Conservation (phyloP, 2,113 vertebrate genomes). For the Trichechus manatus region DNA sequence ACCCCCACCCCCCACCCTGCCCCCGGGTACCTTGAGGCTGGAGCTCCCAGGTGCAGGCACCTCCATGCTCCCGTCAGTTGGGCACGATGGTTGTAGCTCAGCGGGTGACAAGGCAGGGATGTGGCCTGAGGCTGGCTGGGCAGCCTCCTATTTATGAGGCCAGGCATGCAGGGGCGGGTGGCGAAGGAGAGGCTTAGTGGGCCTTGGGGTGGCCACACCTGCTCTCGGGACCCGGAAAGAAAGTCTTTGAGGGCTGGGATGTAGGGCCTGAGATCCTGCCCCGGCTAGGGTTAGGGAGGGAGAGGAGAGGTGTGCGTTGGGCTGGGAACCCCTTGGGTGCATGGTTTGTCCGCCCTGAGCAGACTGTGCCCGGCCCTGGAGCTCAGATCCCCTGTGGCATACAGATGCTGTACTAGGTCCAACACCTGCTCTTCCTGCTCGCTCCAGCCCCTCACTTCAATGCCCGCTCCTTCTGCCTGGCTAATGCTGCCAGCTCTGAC, state of each 20-base stretch:
- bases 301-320: not conserved
- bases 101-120: not conserved
- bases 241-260: not conserved
- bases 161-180: not conserved
- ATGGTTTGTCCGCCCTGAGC: not conserved
- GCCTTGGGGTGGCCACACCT: not conserved
- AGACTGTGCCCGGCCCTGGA: not conserved
- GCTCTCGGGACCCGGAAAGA: not conserved
- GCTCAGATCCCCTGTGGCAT: not conserved
- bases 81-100: not conserved
- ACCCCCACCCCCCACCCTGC: no score
- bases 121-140: not conserved
- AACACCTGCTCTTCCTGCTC: not conserved
- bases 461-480: not conserved
- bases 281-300: not conserved
- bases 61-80: not conserved
- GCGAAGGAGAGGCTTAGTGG: not conserved
- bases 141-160: conserved; percentile 39
- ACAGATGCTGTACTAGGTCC: not conserved
- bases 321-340: not conserved
- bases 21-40: not conserved
- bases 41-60: not conserved
- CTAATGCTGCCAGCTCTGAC: not conserved
- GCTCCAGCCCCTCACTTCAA: fast-evolving
- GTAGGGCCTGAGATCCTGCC: not conserved